Conservation (phyloP, 1,140 invertebrate genomes). For the Orchesella cincta region DNA sequence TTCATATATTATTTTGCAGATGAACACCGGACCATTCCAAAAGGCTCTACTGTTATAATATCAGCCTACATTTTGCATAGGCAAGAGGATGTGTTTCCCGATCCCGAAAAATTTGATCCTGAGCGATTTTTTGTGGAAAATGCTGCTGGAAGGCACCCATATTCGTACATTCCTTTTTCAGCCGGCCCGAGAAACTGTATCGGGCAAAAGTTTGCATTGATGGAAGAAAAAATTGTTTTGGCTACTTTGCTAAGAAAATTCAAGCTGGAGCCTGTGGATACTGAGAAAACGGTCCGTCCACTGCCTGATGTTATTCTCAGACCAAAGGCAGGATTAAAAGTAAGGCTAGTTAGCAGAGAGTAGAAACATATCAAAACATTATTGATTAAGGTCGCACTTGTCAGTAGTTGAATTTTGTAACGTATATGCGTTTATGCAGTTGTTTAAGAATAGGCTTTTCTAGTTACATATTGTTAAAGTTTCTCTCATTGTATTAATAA, state of each 20-base stretch:
- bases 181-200: conserved; percentile 62
- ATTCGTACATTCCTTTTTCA: conserved; percentile 61
- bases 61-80: conserved; percentile 68
- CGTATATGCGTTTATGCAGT: background rate
- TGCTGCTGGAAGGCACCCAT: conserved; percentile 56
- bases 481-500: too few species aligned
- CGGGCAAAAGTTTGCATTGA: conserved; percentile 79
- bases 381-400: too few species aligned
- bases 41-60: conserved; percentile 57
- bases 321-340: conserved; percentile 55
- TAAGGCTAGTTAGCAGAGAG: conserved; percentile 29
- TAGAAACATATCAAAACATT: too few species aligned
- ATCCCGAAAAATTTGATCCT: conserved; percentile 62
- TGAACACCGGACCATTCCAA: conserved; percentile 53
- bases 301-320: conserved; percentile 81
- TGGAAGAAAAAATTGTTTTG: conserved; percentile 83
- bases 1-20: conserved; percentile 4
- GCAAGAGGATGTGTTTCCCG: conserved; percentile 65
- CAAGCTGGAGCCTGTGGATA: conserved; percentile 67
- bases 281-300: conserved; percentile 70
- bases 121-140: conserved; percentile 59
- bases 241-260: conserved; percentile 83
- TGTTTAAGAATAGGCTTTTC: background rate
- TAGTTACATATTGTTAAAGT: background rate
- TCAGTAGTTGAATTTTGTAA: too few species aligned